Evolutionary conservation across 2,113 vertebrate species (phyloP).

Genomic region (Pachycephala philippinensis): DNA sequence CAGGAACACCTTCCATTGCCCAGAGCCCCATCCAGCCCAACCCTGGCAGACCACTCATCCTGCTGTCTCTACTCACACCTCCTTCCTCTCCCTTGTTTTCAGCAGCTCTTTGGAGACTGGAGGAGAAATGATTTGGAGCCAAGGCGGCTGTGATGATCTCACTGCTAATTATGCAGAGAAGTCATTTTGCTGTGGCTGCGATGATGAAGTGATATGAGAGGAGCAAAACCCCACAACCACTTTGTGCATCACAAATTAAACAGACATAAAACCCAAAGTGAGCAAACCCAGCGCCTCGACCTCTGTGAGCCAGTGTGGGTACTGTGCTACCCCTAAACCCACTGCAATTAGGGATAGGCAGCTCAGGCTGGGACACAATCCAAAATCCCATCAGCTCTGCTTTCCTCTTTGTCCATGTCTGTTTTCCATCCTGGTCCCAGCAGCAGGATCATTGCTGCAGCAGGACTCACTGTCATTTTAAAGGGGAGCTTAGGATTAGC

Average conservation of each 20-base stretch:
- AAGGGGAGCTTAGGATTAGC: background rate
- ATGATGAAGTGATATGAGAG: constrained; percentile 26
- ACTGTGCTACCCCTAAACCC: constrained; percentile 21
- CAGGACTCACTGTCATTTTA: background rate
- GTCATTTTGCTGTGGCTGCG: constrained; percentile 1
- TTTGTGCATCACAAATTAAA: background rate
- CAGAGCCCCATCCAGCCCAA: background rate
- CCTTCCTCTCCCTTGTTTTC: background rate
- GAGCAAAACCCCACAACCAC: constrained; percentile 18
- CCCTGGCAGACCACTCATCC: background rate
- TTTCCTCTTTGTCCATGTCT: background rate
- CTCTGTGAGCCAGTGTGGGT: background rate
- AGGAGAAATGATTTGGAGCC: background rate
- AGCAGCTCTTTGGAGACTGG: background rate
- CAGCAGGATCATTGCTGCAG: background rate
- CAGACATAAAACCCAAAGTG: background rate
- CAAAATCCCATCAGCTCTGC: constrained; percentile 36
- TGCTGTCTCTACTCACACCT: background rate
- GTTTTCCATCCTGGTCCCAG: background rate
- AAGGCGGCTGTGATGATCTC: constrained; percentile 18
- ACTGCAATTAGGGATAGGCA: constrained; percentile 40
- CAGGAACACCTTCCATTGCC: background rate
- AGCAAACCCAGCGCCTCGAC: background rate
- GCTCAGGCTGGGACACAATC: constrained; percentile 56
- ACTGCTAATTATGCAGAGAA: constrained; percentile 58